Percentiles rank a stretch among this genome's conserved stretches.
These are phyloP conservation scores for Buathra laborator DNA, from an alignment of 2,888 invertebrate species.

Conservation along the genomic window DNA sequence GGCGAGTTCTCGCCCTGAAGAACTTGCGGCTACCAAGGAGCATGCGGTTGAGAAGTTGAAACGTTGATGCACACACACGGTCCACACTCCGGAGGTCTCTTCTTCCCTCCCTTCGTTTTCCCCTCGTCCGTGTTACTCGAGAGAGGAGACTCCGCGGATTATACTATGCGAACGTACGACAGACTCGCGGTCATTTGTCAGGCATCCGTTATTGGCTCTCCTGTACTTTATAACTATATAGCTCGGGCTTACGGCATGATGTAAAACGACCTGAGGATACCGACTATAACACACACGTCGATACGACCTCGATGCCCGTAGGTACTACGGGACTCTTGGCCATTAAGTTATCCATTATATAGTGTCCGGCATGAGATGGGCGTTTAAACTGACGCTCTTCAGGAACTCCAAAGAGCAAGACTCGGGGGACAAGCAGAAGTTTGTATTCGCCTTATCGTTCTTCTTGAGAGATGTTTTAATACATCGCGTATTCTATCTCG, in stretches of 20 bases:
- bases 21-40: conserved; percentile 34
- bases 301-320: conserved; percentile 38
- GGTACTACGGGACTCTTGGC: conserved; percentile 52
- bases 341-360: conserved; percentile 48
- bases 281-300: conserved; percentile 13
- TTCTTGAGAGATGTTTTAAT: no score
- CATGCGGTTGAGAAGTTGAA: conserved; percentile 21
- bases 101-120: background rate
- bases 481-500: no score
- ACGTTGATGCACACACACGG: conserved; percentile 1
- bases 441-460: background rate
- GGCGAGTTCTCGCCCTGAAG: background rate
- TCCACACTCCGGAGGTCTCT: background rate
- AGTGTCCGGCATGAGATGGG: conserved; percentile 32
- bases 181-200: conserved; percentile 51
- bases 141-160: conserved; percentile 12
- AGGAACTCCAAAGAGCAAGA: conserved; percentile 1
- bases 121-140: conserved; percentile 8
- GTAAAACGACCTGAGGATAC: conserved; percentile 32
- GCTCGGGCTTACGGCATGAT: conserved; percentile 22
- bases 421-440: background rate
- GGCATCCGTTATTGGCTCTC: conserved; percentile 50
- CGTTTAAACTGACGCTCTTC: conserved; percentile 29
- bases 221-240: conserved; percentile 10
- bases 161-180: conserved; percentile 45